Evolutionary conservation across 2,888 invertebrate genomes (phyloP).

Genomic region (Ischnura elegans): DNA sequence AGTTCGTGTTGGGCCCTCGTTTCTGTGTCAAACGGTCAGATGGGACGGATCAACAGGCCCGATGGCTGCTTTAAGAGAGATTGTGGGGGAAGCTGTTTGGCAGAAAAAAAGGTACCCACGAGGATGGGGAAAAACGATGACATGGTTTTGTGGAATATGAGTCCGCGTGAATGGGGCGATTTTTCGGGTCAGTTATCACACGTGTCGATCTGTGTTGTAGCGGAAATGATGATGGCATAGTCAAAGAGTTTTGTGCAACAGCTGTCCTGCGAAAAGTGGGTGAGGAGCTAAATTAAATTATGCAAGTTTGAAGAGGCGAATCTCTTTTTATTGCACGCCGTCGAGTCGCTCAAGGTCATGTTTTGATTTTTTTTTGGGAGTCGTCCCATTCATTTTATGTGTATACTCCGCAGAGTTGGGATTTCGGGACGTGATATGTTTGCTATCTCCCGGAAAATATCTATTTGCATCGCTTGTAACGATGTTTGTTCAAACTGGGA

Average conservation of each 20-base stretch:
- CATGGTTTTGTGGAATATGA: slow-evolving; percentile 6
- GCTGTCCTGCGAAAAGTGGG: neutral
- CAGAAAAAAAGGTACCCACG: neutral
- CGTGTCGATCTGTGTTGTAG: neutral
- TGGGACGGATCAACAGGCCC: slow-evolving; percentile 20
- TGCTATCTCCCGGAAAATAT: no score
- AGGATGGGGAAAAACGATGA: neutral
- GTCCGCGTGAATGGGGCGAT: neutral
- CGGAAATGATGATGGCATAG: neutral
- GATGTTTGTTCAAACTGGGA: no score
- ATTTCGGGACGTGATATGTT: no score
- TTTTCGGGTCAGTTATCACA: neutral
- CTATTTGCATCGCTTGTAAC: no score
- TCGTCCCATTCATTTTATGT: no score
- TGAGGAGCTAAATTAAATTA: neutral
- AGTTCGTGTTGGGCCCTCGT: slow-evolving; percentile 30
- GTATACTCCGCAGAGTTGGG: no score
- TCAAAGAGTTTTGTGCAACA: neutral
- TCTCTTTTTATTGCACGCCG: neutral
- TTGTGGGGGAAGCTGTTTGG: neutral
- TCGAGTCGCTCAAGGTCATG: no score
- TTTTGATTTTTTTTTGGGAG: no score
- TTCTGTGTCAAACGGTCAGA: slow-evolving; percentile 24
- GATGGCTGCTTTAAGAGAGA: no score
- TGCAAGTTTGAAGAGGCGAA: neutral